Percentiles rank a stretch among this genome's conserved stretches.
phyloP scores from a whole-genome alignment of 2,888 invertebrate species.

The Eupithecia pulchellata region DNA sequence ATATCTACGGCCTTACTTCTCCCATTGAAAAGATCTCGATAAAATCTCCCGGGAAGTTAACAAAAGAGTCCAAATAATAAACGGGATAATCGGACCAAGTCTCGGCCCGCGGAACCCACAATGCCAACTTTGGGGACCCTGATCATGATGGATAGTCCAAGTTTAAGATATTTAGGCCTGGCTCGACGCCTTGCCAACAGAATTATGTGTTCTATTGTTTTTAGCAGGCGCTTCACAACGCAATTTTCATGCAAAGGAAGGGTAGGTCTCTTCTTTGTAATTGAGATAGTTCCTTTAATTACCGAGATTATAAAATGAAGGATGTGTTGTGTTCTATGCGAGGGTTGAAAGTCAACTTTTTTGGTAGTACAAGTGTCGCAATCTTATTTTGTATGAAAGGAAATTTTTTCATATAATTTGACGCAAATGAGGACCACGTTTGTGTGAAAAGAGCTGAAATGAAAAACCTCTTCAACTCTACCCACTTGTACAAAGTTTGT shows the following conservation, averaged over 20 bases:
- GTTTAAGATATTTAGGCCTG: constrained; percentile 36
- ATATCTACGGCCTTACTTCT: constrained; percentile 21
- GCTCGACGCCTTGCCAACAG: constrained; percentile 35
- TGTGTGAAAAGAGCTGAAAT: constrained; percentile 2
- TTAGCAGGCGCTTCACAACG: constrained; percentile 2
- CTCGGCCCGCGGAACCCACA: constrained; percentile 32
- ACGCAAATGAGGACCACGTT: too few species aligned
- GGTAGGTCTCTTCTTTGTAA: neutral
- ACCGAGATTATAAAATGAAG: too few species aligned
- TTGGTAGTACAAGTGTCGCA: neutral
- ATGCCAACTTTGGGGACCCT: constrained; percentile 43
- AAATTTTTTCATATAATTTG: too few species aligned
- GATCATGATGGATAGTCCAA: constrained; percentile 48
- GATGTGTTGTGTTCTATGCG: too few species aligned
- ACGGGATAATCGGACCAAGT: constrained; percentile 44
- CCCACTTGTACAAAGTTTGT: constrained; percentile 19
- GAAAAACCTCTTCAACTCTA: neutral
- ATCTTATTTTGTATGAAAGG: neutral
- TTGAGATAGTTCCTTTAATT: too few species aligned
- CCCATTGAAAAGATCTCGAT: constrained; percentile 44
- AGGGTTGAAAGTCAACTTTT: too few species aligned
- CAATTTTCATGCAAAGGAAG: neutral
- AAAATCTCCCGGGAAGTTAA: constrained; percentile 43
- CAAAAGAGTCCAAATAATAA: constrained; percentile 49
- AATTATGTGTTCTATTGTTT: constrained; percentile 47